Conservation (phyloP, 2,888 invertebrate genomes). For the Microctonus hyperodae region DNA sequence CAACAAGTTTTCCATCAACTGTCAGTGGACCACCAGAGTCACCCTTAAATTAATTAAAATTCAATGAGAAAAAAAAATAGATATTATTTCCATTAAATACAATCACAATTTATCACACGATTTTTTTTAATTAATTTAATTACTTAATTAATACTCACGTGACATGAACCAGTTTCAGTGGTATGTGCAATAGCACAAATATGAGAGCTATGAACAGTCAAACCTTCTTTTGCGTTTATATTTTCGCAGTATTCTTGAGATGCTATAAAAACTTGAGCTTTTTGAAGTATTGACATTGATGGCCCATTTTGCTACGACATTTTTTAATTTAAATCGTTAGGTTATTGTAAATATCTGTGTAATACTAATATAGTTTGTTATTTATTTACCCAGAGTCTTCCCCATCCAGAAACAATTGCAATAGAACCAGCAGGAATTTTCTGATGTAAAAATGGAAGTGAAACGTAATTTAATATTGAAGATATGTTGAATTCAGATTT, state of each 20-base stretch:
- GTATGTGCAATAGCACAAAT: slow-evolving; percentile 39
- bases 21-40: slow-evolving; percentile 57
- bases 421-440: slow-evolving; percentile 34
- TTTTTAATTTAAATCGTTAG: neutral
- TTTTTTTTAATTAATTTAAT: too few relatives aligned
- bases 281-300: slow-evolving; percentile 61
- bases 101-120: too few relatives aligned
- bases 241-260: slow-evolving; percentile 63
- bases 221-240: slow-evolving; percentile 30
- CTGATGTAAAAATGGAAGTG: slow-evolving; percentile 58
- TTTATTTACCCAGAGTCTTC: slow-evolving; percentile 48
- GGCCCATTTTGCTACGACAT: slow-evolving; percentile 45
- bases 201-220: slow-evolving; percentile 37
- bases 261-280: slow-evolving; percentile 67
- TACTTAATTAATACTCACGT: slow-evolving; percentile 42
- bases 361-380: neutral
- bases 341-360: too few relatives aligned
- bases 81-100: neutral
- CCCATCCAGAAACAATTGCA: slow-evolving; percentile 54
- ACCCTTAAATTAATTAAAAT: too few relatives aligned
- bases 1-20: slow-evolving; percentile 48
- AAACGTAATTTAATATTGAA: slow-evolving; percentile 61
- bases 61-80: too few relatives aligned
- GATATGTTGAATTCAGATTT: slow-evolving; percentile 61
- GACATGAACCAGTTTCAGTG: slow-evolving; percentile 39